These are phyloP conservation scores for Lycocorax pyrrhopterus DNA, from an alignment of 2,113 vertebrate genomes.

Conservation along the genomic window DNA sequence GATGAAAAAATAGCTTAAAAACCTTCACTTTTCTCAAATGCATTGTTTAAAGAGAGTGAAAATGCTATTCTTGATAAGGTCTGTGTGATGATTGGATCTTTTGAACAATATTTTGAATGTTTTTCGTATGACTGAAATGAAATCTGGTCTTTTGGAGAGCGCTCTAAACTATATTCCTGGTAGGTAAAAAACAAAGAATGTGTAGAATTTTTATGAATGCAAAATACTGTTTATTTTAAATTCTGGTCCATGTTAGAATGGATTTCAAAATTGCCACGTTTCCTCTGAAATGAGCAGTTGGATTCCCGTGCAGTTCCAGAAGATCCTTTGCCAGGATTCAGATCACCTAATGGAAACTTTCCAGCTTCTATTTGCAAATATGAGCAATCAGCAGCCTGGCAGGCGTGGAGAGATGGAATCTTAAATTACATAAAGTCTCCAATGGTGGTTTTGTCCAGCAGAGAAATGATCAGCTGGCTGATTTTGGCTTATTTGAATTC, in stretches of 20 bases:
- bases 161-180: neutral
- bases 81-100: neutral
- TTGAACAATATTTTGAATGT: neutral
- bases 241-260: neutral
- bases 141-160: neutral
- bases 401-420: neutral
- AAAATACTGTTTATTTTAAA: neutral
- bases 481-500: neutral
- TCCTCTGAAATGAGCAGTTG: neutral
- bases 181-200: neutral
- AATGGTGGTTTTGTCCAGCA: neutral
- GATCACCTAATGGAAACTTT: slow-evolving; percentile 1
- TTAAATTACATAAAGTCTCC: neutral
- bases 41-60: neutral
- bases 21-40: neutral
- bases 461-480: neutral
- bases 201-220: neutral
- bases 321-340: neutral
- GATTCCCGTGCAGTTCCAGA: neutral
- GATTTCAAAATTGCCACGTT: neutral
- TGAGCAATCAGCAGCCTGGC: neutral
- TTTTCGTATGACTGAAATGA: neutral
- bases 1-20: neutral
- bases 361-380: slow-evolving; percentile 16
- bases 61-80: neutral